Evolutionary conservation across 2,888 invertebrate genomes (phyloP).

Genomic region (Drosophila falleni): DNA sequence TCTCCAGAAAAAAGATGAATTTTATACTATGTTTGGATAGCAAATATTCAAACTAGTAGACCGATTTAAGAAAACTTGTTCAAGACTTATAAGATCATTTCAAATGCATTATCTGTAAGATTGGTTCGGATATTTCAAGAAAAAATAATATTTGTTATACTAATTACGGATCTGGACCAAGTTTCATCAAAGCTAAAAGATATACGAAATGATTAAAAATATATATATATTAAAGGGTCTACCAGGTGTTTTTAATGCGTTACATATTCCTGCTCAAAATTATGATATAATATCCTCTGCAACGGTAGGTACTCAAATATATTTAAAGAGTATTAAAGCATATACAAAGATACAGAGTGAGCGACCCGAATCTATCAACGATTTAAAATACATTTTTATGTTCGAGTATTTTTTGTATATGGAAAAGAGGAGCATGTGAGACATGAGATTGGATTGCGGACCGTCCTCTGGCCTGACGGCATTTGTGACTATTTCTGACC

Average conservation of each 20-base stretch:
- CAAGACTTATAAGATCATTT: background rate
- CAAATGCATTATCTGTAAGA: background rate
- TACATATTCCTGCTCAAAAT: background rate
- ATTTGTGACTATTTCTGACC: constrained; percentile 47
- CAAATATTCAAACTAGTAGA: background rate
- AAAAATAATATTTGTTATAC: background rate
- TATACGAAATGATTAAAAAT: no score
- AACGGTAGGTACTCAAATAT: background rate
- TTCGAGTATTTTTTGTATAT: constrained; percentile 19
- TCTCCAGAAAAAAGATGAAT: no score
- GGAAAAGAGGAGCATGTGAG: constrained; percentile 51
- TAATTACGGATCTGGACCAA: background rate
- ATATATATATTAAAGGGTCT: no score
- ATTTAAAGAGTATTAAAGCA: constrained; percentile 21
- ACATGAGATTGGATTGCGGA: constrained; percentile 33
- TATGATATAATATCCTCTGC: background rate
- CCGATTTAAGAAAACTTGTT: background rate
- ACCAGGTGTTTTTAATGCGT: no score
- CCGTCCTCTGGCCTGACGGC: constrained; percentile 52
- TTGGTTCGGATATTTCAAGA: background rate
- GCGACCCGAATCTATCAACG: constrained; percentile 62
- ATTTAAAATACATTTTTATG: constrained; percentile 50
- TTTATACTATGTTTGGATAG: background rate
- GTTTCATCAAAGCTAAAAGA: no score
- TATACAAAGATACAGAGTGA: constrained; percentile 44